Conservation (phyloP, 2,113 vertebrate species). For the Plestiodon gilberti region DNA sequence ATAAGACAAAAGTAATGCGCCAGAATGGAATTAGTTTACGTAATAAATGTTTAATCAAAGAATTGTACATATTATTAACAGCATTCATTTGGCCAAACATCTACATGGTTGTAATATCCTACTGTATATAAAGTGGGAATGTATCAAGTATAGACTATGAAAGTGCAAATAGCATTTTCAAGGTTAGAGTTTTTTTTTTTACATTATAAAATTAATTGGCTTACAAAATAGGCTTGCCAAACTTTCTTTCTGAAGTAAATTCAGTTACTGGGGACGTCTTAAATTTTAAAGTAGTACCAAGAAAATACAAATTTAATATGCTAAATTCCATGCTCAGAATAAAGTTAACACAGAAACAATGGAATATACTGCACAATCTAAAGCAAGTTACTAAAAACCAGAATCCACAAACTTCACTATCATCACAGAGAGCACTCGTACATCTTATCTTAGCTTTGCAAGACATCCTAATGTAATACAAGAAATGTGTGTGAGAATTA, state of each 20-base stretch:
- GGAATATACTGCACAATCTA: constrained; percentile 72
- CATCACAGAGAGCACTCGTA: constrained; percentile 75
- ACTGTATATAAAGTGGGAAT: constrained; percentile 97
- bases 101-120: constrained; percentile 87
- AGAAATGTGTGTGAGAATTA: constrained; percentile 60
- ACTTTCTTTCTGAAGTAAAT: constrained; percentile 83
- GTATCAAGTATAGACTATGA: constrained; percentile 99
- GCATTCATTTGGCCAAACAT: constrained; percentile 96
- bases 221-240: constrained; percentile 95
- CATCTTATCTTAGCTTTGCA: constrained; percentile 70
- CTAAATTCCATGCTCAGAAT: constrained; percentile 81
- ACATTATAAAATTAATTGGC: constrained; percentile 95
- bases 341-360: constrained; percentile 77
- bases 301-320: constrained; percentile 85
- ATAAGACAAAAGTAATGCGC: constrained; percentile 65
- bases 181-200: constrained; percentile 89
- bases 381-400: constrained; percentile 67
- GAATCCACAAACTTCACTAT: constrained; percentile 71
- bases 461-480: constrained; percentile 71
- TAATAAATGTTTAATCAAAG: constrained; percentile 90
- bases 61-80: constrained; percentile 87
- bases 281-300: constrained; percentile 83
- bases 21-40: constrained; percentile 78
- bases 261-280: constrained; percentile 78
- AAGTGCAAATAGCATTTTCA: constrained; percentile 99